Conservation (phyloP, 2,888 invertebrate genomes). For the Metallyticus violacea region DNA sequence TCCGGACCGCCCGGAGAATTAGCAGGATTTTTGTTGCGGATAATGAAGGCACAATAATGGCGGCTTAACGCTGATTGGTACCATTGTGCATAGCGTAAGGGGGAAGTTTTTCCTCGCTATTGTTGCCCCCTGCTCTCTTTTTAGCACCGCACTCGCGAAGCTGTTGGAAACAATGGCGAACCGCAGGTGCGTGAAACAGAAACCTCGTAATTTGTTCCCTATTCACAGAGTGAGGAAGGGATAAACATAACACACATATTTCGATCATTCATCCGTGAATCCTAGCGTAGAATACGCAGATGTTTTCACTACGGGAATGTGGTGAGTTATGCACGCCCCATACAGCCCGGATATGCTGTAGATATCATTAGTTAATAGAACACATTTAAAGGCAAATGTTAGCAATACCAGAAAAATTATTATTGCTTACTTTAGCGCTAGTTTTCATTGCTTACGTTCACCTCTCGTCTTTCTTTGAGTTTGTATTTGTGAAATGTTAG, state of each 20-base stretch:
- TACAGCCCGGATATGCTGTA: background rate
- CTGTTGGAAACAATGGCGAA: background rate
- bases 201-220: background rate
- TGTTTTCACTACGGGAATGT: background rate
- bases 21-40: slow-evolving; percentile 5
- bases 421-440: no score
- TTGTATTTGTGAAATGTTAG: no score
- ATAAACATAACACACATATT: background rate
- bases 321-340: background rate
- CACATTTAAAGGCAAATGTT: no score
- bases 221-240: background rate
- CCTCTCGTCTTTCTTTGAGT: no score
- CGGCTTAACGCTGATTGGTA: slow-evolving; percentile 27
- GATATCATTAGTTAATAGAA: background rate
- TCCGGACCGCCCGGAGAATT: background rate
- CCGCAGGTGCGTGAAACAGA: background rate
- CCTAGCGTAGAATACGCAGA: background rate
- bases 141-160: background rate
- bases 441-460: no score
- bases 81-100: slow-evolving; percentile 2
- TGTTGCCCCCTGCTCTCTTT: background rate
- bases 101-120: background rate
- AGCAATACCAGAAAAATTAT: no score
- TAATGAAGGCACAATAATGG: slow-evolving; percentile 28
- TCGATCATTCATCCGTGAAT: background rate